Percentiles rank a stretch among this genome's conserved stretches.
Conservation (phyloP, 2,797 vertebrate genomes). For the Anabas testudineus region DNA sequence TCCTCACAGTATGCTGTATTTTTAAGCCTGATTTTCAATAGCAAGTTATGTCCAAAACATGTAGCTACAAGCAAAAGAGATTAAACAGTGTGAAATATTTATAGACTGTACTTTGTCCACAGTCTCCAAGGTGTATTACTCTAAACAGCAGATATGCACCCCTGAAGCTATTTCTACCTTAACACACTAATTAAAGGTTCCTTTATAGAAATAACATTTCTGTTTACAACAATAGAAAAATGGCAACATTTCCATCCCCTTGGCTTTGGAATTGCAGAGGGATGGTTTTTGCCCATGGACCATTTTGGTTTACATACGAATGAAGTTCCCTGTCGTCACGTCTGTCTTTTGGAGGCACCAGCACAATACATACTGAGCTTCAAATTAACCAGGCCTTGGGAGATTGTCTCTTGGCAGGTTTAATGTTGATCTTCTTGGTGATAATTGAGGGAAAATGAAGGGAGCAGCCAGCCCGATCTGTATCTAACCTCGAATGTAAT, state of each 20-base stretch:
- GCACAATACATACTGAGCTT: slow-evolving; percentile 54
- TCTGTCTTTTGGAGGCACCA: slow-evolving; percentile 41
- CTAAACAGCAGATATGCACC: slow-evolving; percentile 10
- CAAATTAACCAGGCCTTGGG: slow-evolving; percentile 58
- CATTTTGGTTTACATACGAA: slow-evolving; percentile 56
- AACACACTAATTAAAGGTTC: slow-evolving; percentile 58
- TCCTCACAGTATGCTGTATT: background rate
- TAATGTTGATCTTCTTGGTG: slow-evolving; percentile 71
- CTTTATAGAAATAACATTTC: slow-evolving; percentile 57
- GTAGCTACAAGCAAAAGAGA: background rate
- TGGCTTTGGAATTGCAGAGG: slow-evolving; percentile 46
- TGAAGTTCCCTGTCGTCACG: slow-evolving; percentile 9
- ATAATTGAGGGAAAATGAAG: slow-evolving; percentile 70
- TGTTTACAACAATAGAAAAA: slow-evolving; percentile 38
- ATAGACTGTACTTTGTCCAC: slow-evolving; percentile 12
- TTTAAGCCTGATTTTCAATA: background rate
- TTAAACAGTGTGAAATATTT: background rate
- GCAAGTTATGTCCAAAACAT: background rate
- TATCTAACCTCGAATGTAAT: slow-evolving; percentile 75
- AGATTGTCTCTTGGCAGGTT: slow-evolving; percentile 63
- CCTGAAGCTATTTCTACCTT: slow-evolving; percentile 44
- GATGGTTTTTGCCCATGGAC: slow-evolving; percentile 36
- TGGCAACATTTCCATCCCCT: slow-evolving; percentile 48
- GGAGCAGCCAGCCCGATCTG: slow-evolving; percentile 66
- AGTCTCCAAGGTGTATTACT: slow-evolving; percentile 27